Evolutionary conservation across 2,888 invertebrate species (phyloP).

Genomic region (Stomorhina lunata): DNA sequence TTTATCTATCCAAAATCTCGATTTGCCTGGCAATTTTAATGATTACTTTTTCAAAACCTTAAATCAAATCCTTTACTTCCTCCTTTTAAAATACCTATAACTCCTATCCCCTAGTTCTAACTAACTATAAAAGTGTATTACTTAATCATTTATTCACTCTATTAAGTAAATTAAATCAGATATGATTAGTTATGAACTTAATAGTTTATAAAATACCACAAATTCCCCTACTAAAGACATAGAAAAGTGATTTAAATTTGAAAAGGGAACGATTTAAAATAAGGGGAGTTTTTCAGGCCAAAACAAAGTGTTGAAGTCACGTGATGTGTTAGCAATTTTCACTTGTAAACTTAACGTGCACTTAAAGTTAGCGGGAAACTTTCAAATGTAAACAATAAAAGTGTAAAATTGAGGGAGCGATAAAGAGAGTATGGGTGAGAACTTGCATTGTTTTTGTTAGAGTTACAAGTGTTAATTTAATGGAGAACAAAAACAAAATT

Average conservation of each 20-base stretch:
- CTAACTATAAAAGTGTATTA: not conserved
- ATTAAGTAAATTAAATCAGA: slow-evolving; percentile 79
- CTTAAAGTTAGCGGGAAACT: no score
- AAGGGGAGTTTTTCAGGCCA: slow-evolving; percentile 19
- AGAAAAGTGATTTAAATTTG: slow-evolving; percentile 52
- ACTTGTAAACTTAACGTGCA: slow-evolving; percentile 26
- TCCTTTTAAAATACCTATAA: not conserved
- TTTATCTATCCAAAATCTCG: no score
- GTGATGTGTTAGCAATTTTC: slow-evolving; percentile 53
- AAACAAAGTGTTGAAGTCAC: slow-evolving; percentile 57
- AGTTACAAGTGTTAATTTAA: slow-evolving; percentile 65
- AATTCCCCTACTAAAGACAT: not conserved
- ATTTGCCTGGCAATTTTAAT: not conserved
- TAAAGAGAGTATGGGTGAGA: slow-evolving; percentile 28
- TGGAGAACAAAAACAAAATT: slow-evolving; percentile 39
- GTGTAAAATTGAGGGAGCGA: not conserved
- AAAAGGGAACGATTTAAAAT: slow-evolving; percentile 17
- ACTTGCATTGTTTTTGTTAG: no score
- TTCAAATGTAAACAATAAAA: no score
- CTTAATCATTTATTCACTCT: slow-evolving; percentile 68
- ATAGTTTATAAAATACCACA: slow-evolving; percentile 41
- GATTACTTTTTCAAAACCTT: not conserved
- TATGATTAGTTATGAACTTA: slow-evolving; percentile 67
- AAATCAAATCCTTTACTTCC: slow-evolving; percentile 6
- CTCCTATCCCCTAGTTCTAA: not conserved